These are phyloP conservation scores for Quadriops clusia DNA, from an alignment of 2,888 invertebrate genomes.

Conservation along the genomic window DNA sequence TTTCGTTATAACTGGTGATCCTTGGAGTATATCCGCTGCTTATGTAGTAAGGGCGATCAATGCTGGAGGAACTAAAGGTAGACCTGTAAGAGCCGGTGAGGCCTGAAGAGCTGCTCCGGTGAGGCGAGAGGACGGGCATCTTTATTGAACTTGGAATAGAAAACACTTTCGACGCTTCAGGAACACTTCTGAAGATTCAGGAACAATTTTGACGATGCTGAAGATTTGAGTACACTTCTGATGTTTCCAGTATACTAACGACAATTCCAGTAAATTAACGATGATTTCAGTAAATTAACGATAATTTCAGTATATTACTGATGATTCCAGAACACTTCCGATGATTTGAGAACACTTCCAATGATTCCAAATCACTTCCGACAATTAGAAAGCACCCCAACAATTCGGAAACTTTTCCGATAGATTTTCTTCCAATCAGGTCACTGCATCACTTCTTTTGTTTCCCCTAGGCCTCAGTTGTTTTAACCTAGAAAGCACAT, in stretches of 20 bases:
- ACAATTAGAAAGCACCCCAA: no score
- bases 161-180: no score
- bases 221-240: no score
- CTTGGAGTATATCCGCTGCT: constrained; percentile 37
- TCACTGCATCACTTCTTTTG: constrained; percentile 9
- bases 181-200: background rate
- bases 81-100: constrained; percentile 39
- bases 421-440: constrained; percentile 2
- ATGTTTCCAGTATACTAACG: no score
- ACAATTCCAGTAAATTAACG: no score
- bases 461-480: no score
- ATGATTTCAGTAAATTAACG: no score
- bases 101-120: constrained; percentile 36
- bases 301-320: no score
- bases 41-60: constrained; percentile 46
- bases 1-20: constrained; percentile 39
- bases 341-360: no score
- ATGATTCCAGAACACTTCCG: no score
- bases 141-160: no score
- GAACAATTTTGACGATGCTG: background rate
- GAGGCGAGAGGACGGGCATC: constrained; percentile 50
- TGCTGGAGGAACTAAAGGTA: constrained; percentile 35
- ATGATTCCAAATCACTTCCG: no score
- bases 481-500: constrained; percentile 4
- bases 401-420: constrained; percentile 2